Evolutionary conservation across 2,888 invertebrate genomes (phyloP).

Genomic region (Xiphydria camelus): DNA sequence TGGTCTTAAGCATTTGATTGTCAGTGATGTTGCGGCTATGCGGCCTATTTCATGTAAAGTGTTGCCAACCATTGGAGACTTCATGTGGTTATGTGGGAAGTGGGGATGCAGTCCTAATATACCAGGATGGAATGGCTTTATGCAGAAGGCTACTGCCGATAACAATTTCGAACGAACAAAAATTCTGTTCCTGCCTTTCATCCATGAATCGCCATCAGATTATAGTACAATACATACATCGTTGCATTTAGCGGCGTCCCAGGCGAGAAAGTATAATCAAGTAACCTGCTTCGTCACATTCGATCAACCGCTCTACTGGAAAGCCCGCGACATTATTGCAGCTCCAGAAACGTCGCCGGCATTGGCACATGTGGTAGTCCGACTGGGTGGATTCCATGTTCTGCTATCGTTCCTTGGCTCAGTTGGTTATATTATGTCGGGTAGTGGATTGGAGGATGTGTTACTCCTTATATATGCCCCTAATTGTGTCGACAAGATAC

Average conservation of each 20-base stretch:
- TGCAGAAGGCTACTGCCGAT: neutral
- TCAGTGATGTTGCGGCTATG: conserved; percentile 8
- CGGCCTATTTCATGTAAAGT: too few species aligned
- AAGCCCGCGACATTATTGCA: too few species aligned
- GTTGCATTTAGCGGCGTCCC: neutral
- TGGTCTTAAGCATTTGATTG: neutral
- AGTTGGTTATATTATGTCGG: too few species aligned
- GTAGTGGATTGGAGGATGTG: neutral
- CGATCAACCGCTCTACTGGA: conserved; percentile 10
- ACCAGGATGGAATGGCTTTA: conserved; percentile 6
- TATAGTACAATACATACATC: conserved; percentile 1
- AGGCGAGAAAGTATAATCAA: neutral
- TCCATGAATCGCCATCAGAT: conserved; percentile 9
- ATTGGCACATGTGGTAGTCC: too few species aligned
- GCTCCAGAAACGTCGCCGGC: conserved; percentile 28
- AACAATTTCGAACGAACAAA: neutral
- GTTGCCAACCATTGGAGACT: conserved; percentile 1
- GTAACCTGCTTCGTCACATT: conserved; percentile 10
- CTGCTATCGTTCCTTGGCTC: neutral
- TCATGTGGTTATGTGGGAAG: conserved; percentile 13
- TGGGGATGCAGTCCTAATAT: neutral
- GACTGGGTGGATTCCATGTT: neutral
- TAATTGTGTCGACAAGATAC: too few species aligned
- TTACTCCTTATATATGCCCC: too few species aligned
- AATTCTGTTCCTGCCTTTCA: too few species aligned